These are phyloP conservation scores for Rhodeus uyekii DNA, from an alignment of 2,797 vertebrate genomes.

Conservation along the genomic window DNA sequence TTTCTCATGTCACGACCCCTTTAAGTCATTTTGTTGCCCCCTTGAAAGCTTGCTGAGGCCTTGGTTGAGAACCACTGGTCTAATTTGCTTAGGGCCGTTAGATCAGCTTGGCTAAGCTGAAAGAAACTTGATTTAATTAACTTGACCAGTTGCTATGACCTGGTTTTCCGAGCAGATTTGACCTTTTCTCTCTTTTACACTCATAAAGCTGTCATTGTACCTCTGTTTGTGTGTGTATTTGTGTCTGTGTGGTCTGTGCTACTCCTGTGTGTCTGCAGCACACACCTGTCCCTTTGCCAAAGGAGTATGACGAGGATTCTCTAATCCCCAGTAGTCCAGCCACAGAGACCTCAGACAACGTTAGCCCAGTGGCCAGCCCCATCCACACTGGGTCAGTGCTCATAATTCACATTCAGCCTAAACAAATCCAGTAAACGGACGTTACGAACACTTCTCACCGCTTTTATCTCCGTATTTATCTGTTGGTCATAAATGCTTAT, in stretches of 20 bases:
- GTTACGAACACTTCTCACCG: constrained; percentile 4
- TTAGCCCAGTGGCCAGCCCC: constrained; percentile 96
- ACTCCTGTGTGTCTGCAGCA: constrained; percentile 67
- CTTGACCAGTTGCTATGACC: not conserved
- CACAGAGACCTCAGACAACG: constrained; percentile 98
- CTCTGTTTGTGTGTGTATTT: constrained; percentile 27
- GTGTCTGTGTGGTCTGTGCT: constrained; percentile 43
- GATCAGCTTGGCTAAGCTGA: not conserved
- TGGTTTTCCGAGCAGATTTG: not conserved
- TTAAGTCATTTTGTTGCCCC: not conserved
- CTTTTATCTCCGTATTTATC: constrained; percentile 47
- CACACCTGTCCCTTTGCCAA: constrained; percentile 81
- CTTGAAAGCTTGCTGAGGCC: not conserved
- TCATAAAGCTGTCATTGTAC: constrained; percentile 49
- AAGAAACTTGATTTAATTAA: not conserved
- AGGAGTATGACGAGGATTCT: constrained; percentile 95
- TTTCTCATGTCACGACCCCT: not conserved
- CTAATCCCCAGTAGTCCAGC: constrained; percentile 97
- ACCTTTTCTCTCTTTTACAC: constrained; percentile 14
- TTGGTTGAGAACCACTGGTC: not conserved
- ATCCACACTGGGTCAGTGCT: constrained; percentile 94
- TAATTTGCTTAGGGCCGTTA: not conserved
- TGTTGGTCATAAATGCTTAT: constrained; percentile 46
- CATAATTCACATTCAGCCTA: not conserved
- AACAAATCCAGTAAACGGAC: not conserved